Percentiles rank a stretch among this genome's conserved stretches.
Evolutionary conservation across 1,140 invertebrate genomes (phyloP).

Genomic region (Hyposmocoma kahamanoa): DNA sequence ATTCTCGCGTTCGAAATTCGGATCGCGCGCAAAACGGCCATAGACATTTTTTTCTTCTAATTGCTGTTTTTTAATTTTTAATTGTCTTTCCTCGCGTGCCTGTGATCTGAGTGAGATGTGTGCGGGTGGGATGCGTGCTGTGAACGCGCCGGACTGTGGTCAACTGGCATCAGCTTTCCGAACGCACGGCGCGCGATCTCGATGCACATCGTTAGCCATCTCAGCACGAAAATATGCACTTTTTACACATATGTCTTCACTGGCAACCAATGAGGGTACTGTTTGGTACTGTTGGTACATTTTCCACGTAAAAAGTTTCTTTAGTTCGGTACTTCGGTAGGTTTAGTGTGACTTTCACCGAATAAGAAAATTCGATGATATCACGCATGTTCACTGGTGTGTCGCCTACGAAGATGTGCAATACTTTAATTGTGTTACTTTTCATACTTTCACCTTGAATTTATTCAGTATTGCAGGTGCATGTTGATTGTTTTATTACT

Average conservation of each 20-base stretch:
- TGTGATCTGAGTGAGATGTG: slow-evolving; percentile 3
- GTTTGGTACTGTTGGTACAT: no score
- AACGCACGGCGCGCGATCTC: neutral
- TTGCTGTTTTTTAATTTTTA: slow-evolving; percentile 8
- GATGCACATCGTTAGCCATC: neutral
- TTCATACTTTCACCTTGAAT: neutral
- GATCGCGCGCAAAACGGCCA: slow-evolving; percentile 28
- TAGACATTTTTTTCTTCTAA: slow-evolving; percentile 34
- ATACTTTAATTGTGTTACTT: neutral
- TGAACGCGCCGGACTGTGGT: slow-evolving; percentile 56
- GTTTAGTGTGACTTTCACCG: slow-evolving; percentile 2
- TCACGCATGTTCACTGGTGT: neutral
- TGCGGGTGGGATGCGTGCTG: slow-evolving; percentile 32
- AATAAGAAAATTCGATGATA: neutral
- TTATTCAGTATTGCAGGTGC: no score
- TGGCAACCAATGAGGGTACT: no score
- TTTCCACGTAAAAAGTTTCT: no score
- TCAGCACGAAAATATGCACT: neutral
- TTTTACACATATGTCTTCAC: neutral
- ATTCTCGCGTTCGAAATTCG: slow-evolving; percentile 3
- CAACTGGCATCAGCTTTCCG: slow-evolving; percentile 32
- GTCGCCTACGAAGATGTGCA: neutral
- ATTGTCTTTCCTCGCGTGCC: slow-evolving; percentile 29
- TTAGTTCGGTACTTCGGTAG: neutral
- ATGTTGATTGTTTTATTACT: no score